Evolutionary conservation across 2,113 vertebrate species (phyloP).

Genomic region (Pachyramphus minor): DNA sequence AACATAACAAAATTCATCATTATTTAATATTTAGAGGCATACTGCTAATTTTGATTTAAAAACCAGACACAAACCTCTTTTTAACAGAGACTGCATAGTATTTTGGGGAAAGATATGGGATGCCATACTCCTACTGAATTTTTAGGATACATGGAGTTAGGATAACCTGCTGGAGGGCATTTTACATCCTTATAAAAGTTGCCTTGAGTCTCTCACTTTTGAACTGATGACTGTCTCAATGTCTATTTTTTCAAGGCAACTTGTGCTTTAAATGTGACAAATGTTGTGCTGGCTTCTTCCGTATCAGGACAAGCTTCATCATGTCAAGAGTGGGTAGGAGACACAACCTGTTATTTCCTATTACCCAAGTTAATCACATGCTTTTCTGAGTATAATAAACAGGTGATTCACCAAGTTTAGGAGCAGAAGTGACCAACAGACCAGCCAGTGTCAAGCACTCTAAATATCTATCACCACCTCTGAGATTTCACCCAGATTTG

Average conservation of each 20-base stretch:
- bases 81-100: neutral
- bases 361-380: neutral
- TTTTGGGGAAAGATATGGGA: neutral
- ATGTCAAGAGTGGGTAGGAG: neutral
- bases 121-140: neutral
- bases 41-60: neutral
- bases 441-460: neutral
- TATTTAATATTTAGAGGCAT: neutral
- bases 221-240: neutral
- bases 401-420: neutral
- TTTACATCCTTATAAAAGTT: neutral
- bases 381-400: neutral
- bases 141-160: neutral
- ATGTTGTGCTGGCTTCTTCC: neutral
- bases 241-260: neutral
- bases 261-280: neutral
- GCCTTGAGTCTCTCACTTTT: neutral
- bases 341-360: neutral
- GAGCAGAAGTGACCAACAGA: neutral
- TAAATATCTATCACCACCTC: neutral
- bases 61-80: neutral
- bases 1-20: fast-evolving
- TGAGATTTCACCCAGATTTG: neutral
- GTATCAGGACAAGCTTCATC: neutral
- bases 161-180: neutral